These are phyloP conservation scores for Andricus grossulariae DNA, from an alignment of 1,140 invertebrate species.

Conservation along the genomic window DNA sequence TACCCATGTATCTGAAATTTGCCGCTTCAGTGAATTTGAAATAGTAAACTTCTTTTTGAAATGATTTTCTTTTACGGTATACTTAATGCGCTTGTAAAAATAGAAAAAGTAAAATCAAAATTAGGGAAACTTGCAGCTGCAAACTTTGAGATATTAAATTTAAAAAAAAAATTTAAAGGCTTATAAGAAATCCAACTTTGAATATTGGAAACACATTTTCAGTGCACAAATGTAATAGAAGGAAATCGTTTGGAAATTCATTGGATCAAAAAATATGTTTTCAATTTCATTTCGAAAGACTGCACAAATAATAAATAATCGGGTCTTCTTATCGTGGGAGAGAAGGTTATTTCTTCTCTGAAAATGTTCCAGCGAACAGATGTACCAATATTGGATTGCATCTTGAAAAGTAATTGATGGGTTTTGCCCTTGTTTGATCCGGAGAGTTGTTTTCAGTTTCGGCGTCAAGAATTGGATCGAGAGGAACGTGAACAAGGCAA, in stretches of 20 bases:
- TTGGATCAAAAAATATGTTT: too few species aligned
- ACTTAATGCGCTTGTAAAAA: constrained; percentile 18
- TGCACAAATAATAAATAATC: not conserved
- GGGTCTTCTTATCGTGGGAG: not conserved
- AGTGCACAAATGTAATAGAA: too few species aligned
- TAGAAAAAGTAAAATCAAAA: not conserved
- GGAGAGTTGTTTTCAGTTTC: not conserved
- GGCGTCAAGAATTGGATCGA: not conserved
- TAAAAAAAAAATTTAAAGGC: too few species aligned
- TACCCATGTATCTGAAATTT: not conserved
- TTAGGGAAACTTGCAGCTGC: not conserved
- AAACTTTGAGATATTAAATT: too few species aligned
- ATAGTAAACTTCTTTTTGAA: not conserved
- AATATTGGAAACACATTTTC: too few species aligned
- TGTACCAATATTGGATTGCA: constrained; percentile 38
- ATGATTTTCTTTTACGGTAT: not conserved
- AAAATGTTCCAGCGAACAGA: constrained; percentile 4
- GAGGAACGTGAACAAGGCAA: not conserved
- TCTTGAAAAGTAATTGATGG: constrained; percentile 37
- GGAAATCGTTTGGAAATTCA: too few species aligned
- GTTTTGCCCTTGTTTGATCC: constrained; percentile 38
- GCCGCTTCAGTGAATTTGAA: not conserved
- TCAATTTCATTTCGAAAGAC: too few species aligned
- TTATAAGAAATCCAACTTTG: too few species aligned
- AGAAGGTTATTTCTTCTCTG: not conserved